These are phyloP conservation scores for Columba livia DNA, from an alignment of 2,113 vertebrate species.

Conservation along the genomic window DNA sequence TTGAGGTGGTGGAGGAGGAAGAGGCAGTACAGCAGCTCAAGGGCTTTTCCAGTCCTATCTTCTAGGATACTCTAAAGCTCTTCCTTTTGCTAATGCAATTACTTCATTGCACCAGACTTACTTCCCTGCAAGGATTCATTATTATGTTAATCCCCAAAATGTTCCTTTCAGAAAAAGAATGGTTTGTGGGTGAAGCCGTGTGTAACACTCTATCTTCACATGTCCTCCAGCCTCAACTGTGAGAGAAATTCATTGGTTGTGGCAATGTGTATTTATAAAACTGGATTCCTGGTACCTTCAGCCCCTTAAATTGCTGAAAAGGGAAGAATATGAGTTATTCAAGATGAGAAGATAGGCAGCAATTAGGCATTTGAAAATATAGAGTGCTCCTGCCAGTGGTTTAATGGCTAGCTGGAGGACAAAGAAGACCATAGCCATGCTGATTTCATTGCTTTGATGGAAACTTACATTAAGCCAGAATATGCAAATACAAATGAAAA, in stretches of 20 bases:
- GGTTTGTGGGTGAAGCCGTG: neutral
- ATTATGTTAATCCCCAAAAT: neutral
- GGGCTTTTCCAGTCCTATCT: neutral
- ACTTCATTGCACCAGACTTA: neutral
- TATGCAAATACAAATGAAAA: neutral
- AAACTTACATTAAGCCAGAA: neutral
- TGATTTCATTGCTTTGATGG: neutral
- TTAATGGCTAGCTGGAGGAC: neutral
- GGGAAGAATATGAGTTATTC: neutral
- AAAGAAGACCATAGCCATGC: neutral
- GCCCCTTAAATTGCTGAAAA: neutral
- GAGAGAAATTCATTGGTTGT: neutral
- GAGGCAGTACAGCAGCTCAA: neutral
- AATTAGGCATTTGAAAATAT: neutral
- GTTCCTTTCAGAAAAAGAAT: neutral
- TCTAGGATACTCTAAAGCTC: neutral
- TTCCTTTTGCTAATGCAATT: neutral
- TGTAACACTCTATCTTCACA: rapidly evolving
- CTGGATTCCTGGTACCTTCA: neutral
- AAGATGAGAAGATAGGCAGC: neutral
- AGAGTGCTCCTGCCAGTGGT: neutral
- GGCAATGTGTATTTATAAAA: neutral
- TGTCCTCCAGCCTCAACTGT: rapidly evolving
- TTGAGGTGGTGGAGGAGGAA: neutral
- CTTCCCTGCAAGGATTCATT: neutral